Base-by-base conservation (phyloP, 2,113 vertebrate genomes). In the Taurulus bubalis region DNA sequence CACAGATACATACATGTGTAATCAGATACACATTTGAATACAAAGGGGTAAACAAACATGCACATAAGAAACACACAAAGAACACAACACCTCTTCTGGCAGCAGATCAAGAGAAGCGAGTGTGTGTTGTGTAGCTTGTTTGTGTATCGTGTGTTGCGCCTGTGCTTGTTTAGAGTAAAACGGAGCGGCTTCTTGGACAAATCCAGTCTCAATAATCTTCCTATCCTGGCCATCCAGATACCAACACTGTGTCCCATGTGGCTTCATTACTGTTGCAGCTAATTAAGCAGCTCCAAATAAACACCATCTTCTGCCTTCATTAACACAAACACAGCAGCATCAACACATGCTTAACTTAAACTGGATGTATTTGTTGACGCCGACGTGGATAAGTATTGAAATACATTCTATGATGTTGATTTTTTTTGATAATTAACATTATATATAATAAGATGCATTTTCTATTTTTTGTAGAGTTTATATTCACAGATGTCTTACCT, bases 251-350 rank as follows among this genome's bases (percentile, higher is more conserved):
- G 87, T 93, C 93, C 91, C 93, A 90, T 88, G 93, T 89, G 92
- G 90, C 92, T 90, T 94, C 91, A 94, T 94, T 94, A 94, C 88
- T 87, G 92, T 85, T 93, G 92, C 90, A 87, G 91, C 92, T 93
- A 94, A 94, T 93, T 93, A 93, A 90, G 87, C 86, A 88, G 88
- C 89, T 92, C 90, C 87, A 90, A 90, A 93, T 93, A 94, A 94
- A 93, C 92, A 93, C 83, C 89, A 82, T 90, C 85, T 85, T 87
- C 91, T 87, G 88, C 91, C 86, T 93, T 92, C 90, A 90, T 91
- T 92, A 91, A 87, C 88, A 89, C 91, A 90, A 93, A 91, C 90
- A 90, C 88, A 79, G 83, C 84, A 83, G 82, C 90, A 85, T 84
- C 90, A 90, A 89, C 90, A 89, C 90, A 88, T 84, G 82, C 82